Evolutionary conservation across 2,888 invertebrate genomes (phyloP).

Genomic region (Mycogona germanica): DNA sequence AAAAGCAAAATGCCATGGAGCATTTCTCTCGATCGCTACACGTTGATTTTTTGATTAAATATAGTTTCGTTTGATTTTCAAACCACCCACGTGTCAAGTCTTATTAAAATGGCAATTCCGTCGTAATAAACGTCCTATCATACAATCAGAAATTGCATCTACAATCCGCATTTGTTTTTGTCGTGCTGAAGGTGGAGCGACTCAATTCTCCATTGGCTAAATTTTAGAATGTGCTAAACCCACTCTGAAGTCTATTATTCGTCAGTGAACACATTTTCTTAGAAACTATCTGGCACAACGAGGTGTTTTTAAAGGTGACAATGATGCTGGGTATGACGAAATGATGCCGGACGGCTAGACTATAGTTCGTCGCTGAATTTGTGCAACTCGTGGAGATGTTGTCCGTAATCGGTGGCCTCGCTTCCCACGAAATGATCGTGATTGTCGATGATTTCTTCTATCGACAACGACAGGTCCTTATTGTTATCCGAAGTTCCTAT

Average conservation of each 20-base stretch:
- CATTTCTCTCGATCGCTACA: too few relatives aligned
- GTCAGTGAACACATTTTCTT: background rate
- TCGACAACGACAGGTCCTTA: slow-evolving; percentile 62
- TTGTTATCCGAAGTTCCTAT: slow-evolving; percentile 76
- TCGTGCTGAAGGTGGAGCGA: too few relatives aligned
- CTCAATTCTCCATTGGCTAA: too few relatives aligned
- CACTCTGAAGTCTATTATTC: background rate
- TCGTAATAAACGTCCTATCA: too few relatives aligned
- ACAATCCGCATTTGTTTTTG: too few relatives aligned
- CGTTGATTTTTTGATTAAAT: too few relatives aligned
- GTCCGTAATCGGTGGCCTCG: slow-evolving; percentile 79
- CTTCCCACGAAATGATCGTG: slow-evolving; percentile 86
- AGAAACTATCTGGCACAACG: background rate
- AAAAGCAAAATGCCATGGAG: too few relatives aligned
- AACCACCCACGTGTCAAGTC: too few relatives aligned
- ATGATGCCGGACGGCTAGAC: slow-evolving; percentile 24
- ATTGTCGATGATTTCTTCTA: slow-evolving; percentile 67
- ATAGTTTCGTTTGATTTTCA: too few relatives aligned
- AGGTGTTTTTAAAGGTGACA: background rate
- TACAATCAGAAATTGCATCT: too few relatives aligned
- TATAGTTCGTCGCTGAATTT: slow-evolving; percentile 67
- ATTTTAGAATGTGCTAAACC: too few relatives aligned
- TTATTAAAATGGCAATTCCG: too few relatives aligned
- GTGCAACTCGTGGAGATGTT: slow-evolving; percentile 66
- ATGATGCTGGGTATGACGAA: background rate